Conservation (phyloP, 2,888 invertebrate species). For the Stenoptilia bipunctidactyla region DNA sequence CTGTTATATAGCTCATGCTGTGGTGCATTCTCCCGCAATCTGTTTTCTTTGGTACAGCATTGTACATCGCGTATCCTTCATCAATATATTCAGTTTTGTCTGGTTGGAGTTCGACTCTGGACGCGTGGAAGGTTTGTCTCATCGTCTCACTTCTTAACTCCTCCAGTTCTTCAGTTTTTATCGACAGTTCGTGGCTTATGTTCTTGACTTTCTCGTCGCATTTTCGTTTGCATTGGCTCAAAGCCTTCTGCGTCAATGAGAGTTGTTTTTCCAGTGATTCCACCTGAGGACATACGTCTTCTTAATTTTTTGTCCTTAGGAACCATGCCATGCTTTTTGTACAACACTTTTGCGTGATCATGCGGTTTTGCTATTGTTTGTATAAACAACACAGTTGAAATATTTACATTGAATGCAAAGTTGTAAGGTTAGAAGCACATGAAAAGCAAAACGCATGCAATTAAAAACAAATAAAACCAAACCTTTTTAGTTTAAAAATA, state of each 20-base stretch:
- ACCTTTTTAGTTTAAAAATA: too few relatives aligned
- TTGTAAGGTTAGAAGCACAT: too few relatives aligned
- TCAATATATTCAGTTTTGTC: constrained; percentile 60
- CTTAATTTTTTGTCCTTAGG: constrained; percentile 29
- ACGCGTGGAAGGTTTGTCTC: constrained; percentile 54
- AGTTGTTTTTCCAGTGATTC: constrained; percentile 73
- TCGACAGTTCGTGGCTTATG: constrained; percentile 70
- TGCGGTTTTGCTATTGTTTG: too few relatives aligned
- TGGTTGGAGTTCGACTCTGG: constrained; percentile 53
- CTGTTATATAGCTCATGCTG: constrained; percentile 58
- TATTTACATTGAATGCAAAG: too few relatives aligned
- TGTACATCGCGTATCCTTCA: constrained; percentile 60
- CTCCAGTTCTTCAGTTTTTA: constrained; percentile 64
- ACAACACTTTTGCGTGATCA: too few relatives aligned
- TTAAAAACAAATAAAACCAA: too few relatives aligned
- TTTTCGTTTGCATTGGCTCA: constrained; percentile 65
- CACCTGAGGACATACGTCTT: constrained; percentile 65
- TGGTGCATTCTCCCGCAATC: constrained; percentile 62
- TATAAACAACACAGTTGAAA: too few relatives aligned
- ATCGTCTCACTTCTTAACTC: constrained; percentile 56
- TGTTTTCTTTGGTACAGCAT: constrained; percentile 59
- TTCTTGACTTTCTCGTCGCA: constrained; percentile 70
- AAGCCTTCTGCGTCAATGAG: constrained; percentile 61
- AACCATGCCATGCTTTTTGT: too few relatives aligned
- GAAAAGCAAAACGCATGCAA: too few relatives aligned